Conservation (phyloP, 2,888 invertebrate species). For the Erpobdella octoculata region DNA sequence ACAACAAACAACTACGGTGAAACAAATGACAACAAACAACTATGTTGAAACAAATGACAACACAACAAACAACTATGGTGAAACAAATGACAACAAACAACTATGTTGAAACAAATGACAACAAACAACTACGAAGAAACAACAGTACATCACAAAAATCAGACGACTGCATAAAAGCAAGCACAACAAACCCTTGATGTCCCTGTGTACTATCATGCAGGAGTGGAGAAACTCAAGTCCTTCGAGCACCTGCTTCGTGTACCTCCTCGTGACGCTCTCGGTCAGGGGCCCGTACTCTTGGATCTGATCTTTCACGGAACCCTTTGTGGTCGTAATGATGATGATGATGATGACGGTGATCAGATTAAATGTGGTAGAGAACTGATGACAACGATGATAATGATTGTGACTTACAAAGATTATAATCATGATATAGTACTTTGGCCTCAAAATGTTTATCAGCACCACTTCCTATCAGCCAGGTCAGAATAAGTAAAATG, state of each 20-base stretch:
- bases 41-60: neutral
- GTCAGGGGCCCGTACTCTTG: constrained; percentile 50
- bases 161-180: neutral
- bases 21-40: too few species aligned
- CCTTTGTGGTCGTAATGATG: constrained; percentile 46
- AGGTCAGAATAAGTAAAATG: too few species aligned
- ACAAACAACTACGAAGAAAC: neutral
- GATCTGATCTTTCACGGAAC: constrained; percentile 53
- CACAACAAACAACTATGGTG: neutral
- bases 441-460: neutral
- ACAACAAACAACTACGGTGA: too few species aligned
- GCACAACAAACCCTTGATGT: constrained; percentile 50
- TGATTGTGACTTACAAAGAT: too few species aligned
- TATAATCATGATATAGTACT: neutral
- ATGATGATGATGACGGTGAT: neutral
- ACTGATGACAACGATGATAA: neutral
- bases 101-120: neutral
- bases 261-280: constrained; percentile 49
- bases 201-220: constrained; percentile 54
- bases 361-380: neutral
- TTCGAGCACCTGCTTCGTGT: constrained; percentile 53
- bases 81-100: neutral
- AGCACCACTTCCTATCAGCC: too few species aligned
- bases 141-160: neutral
- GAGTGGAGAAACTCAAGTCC: constrained; percentile 54